Base-by-base conservation (phyloP, 2,113 vertebrate genomes). In the Aegotheles bennettii region DNA sequence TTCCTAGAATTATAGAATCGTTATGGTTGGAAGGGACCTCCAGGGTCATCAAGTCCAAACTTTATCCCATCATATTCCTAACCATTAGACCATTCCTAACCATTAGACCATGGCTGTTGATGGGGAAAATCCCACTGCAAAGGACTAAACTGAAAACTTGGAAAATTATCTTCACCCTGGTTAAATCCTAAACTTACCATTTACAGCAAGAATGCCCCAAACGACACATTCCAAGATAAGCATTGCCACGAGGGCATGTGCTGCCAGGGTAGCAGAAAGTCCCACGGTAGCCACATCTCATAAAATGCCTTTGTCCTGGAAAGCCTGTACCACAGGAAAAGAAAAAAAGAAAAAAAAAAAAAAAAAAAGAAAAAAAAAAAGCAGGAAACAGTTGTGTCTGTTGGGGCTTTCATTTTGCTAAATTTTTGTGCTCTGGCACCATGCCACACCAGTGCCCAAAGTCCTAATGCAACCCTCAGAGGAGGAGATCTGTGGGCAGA, bases 211-310 rank as follows among this genome's bases (percentile, higher is more conserved):
- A 90, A 24, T 68, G 8, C 9, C 93, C 80, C 0, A 0, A 1
- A 36, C 15, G 33, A 57, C 95, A 97, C 0, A 2, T 1, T 7
- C 96, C 96, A 80, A 97, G 68, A 4, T 90, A 87, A 75, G 2
- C 0, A 0, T 93, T 97, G 64, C 96, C 95, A 50, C 5, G 84
- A 51, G 96, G 96, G 76, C 95, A 97, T 40, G 2, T 6, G 35
- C 94, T 6, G 35, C 94, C 86, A 64, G 24, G 92, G 38, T 4
- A 4, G 76, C 96, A 97, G 94, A 94, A 97, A 36, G 93, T 96
- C 68, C 96, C 94, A 68, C 91, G 94, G 54, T 95, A 96, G 8
- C 96, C 96, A 71, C 96, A 97, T 68, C 19, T 4, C 18, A 93
- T 57, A 6, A 33, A 18, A 67, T 6, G 6, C 8, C n/a, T 35